Conservation (phyloP, 1,140 invertebrate species). For the Caenorhabditis remanei region DNA sequence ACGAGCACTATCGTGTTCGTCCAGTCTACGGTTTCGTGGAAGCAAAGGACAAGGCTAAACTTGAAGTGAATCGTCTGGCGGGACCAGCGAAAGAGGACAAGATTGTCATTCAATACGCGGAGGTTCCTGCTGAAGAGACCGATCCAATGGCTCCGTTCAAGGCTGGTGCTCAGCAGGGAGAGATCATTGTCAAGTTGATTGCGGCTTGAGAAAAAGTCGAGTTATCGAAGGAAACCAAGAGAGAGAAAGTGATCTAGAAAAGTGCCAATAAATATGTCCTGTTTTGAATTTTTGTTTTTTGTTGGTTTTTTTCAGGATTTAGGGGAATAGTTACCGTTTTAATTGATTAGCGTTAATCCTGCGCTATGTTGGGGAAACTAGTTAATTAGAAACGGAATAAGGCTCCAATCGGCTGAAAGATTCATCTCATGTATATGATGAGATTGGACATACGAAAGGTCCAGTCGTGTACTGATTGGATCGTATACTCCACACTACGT, state of each 20-base stretch:
- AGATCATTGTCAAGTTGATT: slow-evolving; percentile 62
- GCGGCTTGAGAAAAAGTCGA: background rate
- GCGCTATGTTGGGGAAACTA: too few species aligned
- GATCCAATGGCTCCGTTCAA: slow-evolving; percentile 70
- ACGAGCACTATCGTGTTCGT: slow-evolving; percentile 44
- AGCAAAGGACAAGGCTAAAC: slow-evolving; percentile 63
- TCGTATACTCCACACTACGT: too few species aligned
- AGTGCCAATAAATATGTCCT: background rate
- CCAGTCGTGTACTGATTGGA: too few species aligned
- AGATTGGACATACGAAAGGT: too few species aligned
- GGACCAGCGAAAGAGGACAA: slow-evolving; percentile 73
- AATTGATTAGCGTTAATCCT: too few species aligned
- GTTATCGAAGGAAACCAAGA: background rate
- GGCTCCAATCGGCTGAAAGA: too few species aligned
- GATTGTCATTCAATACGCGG: slow-evolving; percentile 72
- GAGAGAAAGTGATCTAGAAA: background rate
- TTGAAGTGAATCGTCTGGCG: slow-evolving; percentile 69
- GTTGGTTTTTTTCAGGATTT: too few species aligned
- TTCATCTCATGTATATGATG: too few species aligned
- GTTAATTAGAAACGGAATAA: too few species aligned
- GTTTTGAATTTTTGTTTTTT: too few species aligned
- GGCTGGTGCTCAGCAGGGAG: slow-evolving; percentile 69
- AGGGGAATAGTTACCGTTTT: too few species aligned
- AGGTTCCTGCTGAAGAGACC: slow-evolving; percentile 70
- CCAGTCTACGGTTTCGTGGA: slow-evolving; percentile 47